Percentiles rank a stretch among this genome's conserved stretches.
These are phyloP conservation scores for Hydrophis major DNA, from an alignment of 2,797 vertebrate genomes.

Conservation along the genomic window DNA sequence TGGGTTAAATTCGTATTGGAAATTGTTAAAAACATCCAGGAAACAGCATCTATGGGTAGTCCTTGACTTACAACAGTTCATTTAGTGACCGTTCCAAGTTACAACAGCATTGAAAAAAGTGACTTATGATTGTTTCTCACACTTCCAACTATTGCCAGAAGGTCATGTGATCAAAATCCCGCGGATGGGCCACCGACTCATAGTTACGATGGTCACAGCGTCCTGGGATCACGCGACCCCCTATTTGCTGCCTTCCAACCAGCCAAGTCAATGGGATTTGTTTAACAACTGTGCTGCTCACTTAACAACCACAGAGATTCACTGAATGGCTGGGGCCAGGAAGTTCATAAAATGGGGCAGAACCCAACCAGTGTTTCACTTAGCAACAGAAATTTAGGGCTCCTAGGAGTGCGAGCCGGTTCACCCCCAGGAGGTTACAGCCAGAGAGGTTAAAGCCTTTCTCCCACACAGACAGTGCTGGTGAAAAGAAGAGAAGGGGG, in stretches of 20 bases:
- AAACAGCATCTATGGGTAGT: not conserved
- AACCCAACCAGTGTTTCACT: no score
- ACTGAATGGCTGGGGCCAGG: no score
- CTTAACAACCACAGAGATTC: no score
- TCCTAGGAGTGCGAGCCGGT: not conserved
- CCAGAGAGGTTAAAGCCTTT: not conserved
- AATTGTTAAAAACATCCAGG: no score
- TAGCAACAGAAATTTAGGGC: no score
- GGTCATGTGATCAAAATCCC: not conserved
- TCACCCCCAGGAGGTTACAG: not conserved
- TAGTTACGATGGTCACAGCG: not conserved
- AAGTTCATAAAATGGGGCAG: no score
- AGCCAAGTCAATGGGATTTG: no score
- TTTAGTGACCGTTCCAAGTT: not conserved
- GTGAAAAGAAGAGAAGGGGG: no score
- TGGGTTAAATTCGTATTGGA: no score
- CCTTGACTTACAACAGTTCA: not conserved
- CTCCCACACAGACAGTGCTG: not conserved
- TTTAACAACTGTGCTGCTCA: no score
- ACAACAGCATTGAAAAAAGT: not conserved
- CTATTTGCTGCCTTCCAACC: no score
- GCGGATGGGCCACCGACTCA: not conserved
- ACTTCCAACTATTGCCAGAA: not conserved
- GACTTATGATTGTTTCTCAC: not conserved
- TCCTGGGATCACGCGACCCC: no score